Base-by-base conservation (phyloP, 2,797 vertebrate species). In the Miichthys miiuy region DNA sequence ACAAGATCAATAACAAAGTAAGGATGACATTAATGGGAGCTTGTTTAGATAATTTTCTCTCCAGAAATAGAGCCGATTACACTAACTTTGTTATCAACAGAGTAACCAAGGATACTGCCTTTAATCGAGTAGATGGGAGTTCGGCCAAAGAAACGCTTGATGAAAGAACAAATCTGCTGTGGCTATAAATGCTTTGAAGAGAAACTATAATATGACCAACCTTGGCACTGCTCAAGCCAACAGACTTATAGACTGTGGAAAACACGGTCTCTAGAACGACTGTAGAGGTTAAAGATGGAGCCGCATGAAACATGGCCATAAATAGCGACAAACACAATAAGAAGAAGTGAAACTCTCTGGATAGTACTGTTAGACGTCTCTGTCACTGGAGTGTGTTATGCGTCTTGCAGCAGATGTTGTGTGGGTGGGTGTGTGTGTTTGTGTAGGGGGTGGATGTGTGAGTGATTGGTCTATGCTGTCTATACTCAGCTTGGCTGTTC, bases 401-500 rank as follows among this genome's bases (percentile, higher is more conserved):
- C 61, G 73, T 87, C 57, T 79, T 70, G 67, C 55, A 71, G 72
- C 86, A 91, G 75, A 87, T 89, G 78, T 68, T 73, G 87, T 55
- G 81, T 68, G 89, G 64, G 77, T 58, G 82, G 48, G 54, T 41
- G 66, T 30, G 73, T 70, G 46, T 50, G 46, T 58, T 68, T 17
- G 2, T 41, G 14, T 30, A 48, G 23, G 52, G 84, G 65, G n/a
- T 21, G 61, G 27, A 1, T 44, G 42, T 74, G 69, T 41, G 55
- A 51, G 74, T 38, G 51, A 82, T 79, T 71, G 68, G 60, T 87
- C 78, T 73, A 34, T 21, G 68, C 54, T n/a, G 72, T 87, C 87
- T 88, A 85, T 70, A 67, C 82, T 71, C 77, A 60, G 72, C 75
- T 56, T 69, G 62, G 69, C 70, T 82, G 81, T 87, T 84, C 50